Evolutionary conservation across 1,140 invertebrate genomes (phyloP), one percentile per base, ranked within the genome.

Genomic region (Forficula auricularia): DNA sequence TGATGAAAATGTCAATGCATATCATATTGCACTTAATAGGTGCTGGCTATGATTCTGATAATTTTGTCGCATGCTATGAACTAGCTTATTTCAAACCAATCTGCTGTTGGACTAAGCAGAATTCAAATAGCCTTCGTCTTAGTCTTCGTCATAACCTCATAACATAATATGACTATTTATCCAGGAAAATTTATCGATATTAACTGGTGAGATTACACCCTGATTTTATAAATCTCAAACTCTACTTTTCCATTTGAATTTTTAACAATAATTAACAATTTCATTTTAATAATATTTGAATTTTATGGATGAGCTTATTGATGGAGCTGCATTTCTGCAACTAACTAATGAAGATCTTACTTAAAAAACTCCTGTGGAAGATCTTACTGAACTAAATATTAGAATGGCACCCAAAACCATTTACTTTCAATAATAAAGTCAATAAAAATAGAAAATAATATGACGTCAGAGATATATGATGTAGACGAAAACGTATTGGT

Each of bases 341-440:
- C 15, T 48, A 30, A 43, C 43, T 10, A 20, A 46, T 12, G 31
- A 43, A n/a, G n/a, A n/a, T n/a, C n/a, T n/a, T n/a, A n/a, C n/a
- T n/a, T n/a, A n/a, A n/a, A n/a, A n/a, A n/a, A n/a, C n/a, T n/a
- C n/a, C n/a, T n/a, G n/a, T n/a, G n/a, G n/a, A n/a, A 39, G 34
- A 48, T 42, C 30, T 48, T 2, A 32, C 14, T 16, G 10, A 22
- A 8, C 13, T 48, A 32, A 38, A 40, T 38, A 22, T 48, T 22
- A 48, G 45, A 39, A 48, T 48, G 47, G 47, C 35, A 38, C 47
- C 43, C 7, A 31, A 20, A 27, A 45, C n/a, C n/a, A n/a, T n/a
- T n/a, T n/a, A n/a, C n/a, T n/a, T n/a, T n/a, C n/a, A n/a, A n/a
- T n/a, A n/a, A n/a, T n/a, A n/a, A n/a, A n/a, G n/a, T n/a, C n/a